Conservation (phyloP, 2,113 vertebrate species). For the Hippocampus mohnikei region DNA sequence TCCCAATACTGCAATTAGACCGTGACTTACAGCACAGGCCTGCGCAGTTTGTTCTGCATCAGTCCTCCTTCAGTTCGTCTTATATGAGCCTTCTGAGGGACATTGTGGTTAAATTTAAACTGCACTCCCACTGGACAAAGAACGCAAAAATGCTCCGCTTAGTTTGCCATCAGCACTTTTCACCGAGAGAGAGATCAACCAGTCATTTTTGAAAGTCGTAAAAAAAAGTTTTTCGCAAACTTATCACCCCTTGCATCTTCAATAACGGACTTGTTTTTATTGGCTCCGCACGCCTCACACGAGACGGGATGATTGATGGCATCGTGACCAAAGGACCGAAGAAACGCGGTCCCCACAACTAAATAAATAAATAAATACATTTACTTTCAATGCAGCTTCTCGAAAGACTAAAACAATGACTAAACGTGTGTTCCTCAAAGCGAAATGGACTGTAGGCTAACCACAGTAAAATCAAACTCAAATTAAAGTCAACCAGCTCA, state of each 20-base stretch:
- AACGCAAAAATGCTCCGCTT: not conserved
- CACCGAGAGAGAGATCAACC: not conserved
- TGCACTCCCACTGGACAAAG: not conserved
- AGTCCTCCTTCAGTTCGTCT: not conserved
- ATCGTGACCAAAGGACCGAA: not conserved
- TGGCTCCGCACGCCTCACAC: not conserved
- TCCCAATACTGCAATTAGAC: constrained; percentile 2
- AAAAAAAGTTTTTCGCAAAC: not conserved
- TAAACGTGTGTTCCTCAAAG: too few species aligned
- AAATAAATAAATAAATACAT: too few species aligned
- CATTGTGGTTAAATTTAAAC: not conserved
- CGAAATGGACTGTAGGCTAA: too few species aligned
- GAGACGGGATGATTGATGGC: not conserved
- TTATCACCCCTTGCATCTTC: not conserved
- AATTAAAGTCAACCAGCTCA: too few species aligned
- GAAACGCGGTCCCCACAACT: too few species aligned
- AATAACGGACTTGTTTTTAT: constrained; percentile 1
- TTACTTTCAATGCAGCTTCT: too few species aligned
- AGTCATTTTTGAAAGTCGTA: not conserved
- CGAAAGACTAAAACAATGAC: too few species aligned
- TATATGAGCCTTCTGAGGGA: constrained; percentile 2
- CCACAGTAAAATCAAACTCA: too few species aligned
- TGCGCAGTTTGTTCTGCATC: constrained; percentile 1
- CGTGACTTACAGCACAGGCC: not conserved
- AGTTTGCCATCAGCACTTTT: constrained; percentile 1